phyloP scores from a whole-genome alignment of 2,797 vertebrate species.

The Sciurus vulgaris region DNA sequence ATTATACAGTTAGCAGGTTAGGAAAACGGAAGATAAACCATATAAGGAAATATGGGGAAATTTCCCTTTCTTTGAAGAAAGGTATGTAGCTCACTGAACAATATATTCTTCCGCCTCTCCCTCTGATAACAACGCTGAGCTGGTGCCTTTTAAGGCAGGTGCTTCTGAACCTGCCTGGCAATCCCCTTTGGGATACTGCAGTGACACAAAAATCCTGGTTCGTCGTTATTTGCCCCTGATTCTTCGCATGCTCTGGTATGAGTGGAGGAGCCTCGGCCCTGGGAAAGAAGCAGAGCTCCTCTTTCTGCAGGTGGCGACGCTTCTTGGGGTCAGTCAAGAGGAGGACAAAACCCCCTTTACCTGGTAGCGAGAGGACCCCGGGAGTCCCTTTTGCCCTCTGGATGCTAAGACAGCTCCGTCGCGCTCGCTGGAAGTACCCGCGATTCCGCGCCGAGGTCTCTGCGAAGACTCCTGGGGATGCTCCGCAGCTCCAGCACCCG shows the following conservation, averaged over 20 bases:
- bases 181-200: background rate
- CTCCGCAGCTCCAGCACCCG: background rate
- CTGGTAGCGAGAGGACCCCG: background rate
- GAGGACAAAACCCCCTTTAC: slow-evolving; percentile 43
- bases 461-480: background rate
- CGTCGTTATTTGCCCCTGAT: background rate
- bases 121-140: background rate
- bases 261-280: background rate
- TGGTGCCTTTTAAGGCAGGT: background rate
- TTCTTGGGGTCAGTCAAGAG: background rate
- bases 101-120: background rate
- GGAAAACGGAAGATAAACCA: background rate
- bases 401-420: background rate
- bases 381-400: background rate
- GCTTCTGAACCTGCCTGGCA: background rate
- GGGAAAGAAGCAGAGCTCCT: background rate
- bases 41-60: background rate
- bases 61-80: slow-evolving; percentile 24
- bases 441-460: background rate
- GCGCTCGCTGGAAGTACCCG: background rate
- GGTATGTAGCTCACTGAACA: background rate
- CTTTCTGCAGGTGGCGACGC: background rate
- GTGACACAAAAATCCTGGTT: background rate
- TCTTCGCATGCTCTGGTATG: rapidly evolving
- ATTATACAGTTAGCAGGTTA: background rate